phyloP scores from a whole-genome alignment of 2,113 vertebrate species.

The Casuarius casuarius region DNA sequence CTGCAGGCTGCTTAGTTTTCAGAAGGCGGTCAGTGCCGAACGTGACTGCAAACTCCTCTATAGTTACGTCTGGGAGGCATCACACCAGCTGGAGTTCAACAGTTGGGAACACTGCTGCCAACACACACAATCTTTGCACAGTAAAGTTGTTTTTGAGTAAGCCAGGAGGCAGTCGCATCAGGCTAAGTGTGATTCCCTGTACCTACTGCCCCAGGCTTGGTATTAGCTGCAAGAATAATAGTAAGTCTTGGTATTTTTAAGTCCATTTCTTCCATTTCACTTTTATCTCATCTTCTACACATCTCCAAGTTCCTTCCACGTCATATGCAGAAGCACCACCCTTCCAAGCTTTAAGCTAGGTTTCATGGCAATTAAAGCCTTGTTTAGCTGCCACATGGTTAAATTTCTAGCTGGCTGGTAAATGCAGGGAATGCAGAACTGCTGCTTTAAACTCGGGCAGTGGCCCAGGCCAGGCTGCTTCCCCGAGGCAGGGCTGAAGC shows the following conservation, averaged over 20 bases:
- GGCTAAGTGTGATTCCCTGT: not conserved
- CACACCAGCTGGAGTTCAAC: not conserved
- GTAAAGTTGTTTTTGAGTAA: not conserved
- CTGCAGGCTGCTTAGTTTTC: not conserved
- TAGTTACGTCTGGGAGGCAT: not conserved
- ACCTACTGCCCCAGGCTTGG: not conserved
- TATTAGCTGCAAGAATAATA: not conserved
- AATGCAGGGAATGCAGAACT: not conserved
- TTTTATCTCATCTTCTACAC: not conserved
- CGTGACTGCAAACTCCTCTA: not conserved
- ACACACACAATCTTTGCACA: not conserved
- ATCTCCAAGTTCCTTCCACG: not conserved
- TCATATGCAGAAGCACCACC: not conserved
- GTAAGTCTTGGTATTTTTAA: not conserved
- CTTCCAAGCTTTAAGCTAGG: not conserved
- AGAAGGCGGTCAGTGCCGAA: not conserved
- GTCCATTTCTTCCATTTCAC: not conserved
- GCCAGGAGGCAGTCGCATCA: not conserved
- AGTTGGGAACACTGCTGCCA: not conserved
- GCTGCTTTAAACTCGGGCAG: not conserved
- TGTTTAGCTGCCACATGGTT: not conserved
- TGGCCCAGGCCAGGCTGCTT: accelerated
- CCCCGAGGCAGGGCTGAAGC: not conserved
- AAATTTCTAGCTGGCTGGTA: not conserved
- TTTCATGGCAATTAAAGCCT: not conserved